Conservation (phyloP, 2,888 invertebrate genomes). For the Euspilapteryx auroguttella region DNA sequence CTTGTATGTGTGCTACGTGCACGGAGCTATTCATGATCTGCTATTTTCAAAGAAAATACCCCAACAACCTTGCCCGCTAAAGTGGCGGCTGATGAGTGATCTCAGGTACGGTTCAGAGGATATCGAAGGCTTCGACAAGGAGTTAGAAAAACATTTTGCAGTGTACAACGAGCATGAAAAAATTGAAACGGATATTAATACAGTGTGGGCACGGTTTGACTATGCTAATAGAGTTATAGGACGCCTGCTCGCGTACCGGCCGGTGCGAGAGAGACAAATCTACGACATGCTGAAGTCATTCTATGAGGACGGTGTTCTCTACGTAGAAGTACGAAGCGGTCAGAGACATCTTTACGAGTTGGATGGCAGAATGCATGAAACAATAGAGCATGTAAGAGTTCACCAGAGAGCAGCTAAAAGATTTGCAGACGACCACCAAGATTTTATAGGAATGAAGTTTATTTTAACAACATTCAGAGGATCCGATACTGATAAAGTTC, state of each 20-base stretch:
- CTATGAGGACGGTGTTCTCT: constrained; percentile 69
- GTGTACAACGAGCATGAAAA: constrained; percentile 41
- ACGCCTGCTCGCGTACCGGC: constrained; percentile 62
- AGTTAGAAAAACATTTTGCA: constrained; percentile 54
- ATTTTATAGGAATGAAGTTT: constrained; percentile 68
- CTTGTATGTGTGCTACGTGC: constrained; percentile 55
- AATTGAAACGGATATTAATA: constrained; percentile 47
- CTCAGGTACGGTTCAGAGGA: constrained; percentile 40
- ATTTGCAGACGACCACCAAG: constrained; percentile 63
- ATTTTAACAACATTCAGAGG: constrained; percentile 53
- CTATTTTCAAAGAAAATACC: constrained; percentile 29
- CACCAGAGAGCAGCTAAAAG: constrained; percentile 56
- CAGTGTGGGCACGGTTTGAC: constrained; percentile 63
- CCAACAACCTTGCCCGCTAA: constrained; percentile 22
- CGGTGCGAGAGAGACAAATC: constrained; percentile 65
- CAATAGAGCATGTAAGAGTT: constrained; percentile 52
- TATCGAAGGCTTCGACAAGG: constrained; percentile 43
- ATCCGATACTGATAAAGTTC: constrained; percentile 25
- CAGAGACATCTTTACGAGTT: constrained; percentile 65
- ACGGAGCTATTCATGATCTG: constrained; percentile 24
- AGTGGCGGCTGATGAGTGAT: constrained; percentile 53
- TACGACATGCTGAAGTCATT: constrained; percentile 64
- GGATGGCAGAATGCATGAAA: constrained; percentile 56
- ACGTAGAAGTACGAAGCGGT: constrained; percentile 67
- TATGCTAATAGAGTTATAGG: constrained; percentile 49